Percentiles rank a stretch among this genome's conserved stretches.
Conservation (phyloP, 2,113 vertebrate species). For the Brachypteracias leptosomus region DNA sequence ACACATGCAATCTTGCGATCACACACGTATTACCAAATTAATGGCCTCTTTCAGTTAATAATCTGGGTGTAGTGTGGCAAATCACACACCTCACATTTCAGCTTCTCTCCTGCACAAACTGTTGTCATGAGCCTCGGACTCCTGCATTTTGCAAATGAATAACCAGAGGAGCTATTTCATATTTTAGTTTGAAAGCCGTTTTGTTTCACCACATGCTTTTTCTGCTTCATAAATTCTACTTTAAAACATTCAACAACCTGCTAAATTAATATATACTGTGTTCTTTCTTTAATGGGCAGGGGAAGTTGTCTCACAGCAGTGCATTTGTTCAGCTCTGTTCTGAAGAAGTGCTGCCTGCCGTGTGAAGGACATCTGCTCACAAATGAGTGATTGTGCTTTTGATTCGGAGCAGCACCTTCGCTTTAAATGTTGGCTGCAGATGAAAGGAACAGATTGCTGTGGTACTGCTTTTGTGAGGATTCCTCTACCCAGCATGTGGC, state of each 20-base stretch:
- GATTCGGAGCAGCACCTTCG: constrained; percentile 74
- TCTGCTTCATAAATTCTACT: constrained; percentile 66
- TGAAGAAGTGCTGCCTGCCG: constrained; percentile 42
- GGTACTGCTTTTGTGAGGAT: constrained; percentile 74
- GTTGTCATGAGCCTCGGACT: not conserved
- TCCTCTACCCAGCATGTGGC: constrained; percentile 68
- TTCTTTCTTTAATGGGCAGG: constrained; percentile 53
- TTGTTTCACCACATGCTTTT: constrained; percentile 63
- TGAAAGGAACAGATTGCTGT: constrained; percentile 77
- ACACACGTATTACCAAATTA: not conserved
- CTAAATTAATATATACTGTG: constrained; percentile 74
- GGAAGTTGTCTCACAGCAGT: constrained; percentile 65
- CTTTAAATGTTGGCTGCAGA: constrained; percentile 69
- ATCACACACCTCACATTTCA: not conserved
- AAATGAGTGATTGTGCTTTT: constrained; percentile 80
- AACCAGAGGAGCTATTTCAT: constrained; percentile 14
- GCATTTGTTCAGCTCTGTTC: constrained; percentile 66
- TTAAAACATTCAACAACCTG: constrained; percentile 71
- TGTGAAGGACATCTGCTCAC: constrained; percentile 77
- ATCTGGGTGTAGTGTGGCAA: not conserved
- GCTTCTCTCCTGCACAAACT: not conserved
- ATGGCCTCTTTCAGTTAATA: constrained; percentile 20
- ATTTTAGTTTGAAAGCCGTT: constrained; percentile 58
- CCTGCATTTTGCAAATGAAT: not conserved
- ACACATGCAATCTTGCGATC: not conserved